phyloP scores from a whole-genome alignment of 2,888 invertebrate species.

The Busseola fusca region DNA sequence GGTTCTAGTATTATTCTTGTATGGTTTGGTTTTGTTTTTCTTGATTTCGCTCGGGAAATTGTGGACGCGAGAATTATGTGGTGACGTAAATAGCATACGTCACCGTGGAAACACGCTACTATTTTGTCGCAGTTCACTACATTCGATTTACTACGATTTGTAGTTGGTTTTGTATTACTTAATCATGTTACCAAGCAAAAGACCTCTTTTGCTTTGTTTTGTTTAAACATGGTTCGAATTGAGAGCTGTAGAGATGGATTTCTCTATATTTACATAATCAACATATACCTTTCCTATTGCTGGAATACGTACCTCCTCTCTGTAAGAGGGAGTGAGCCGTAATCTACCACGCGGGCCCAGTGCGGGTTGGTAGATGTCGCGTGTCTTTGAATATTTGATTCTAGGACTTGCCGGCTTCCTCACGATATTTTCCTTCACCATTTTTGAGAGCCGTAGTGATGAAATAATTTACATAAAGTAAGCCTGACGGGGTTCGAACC shows the following conservation, averaged over 20 bases:
- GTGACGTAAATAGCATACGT: slow-evolving; percentile 56
- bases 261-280: not conserved
- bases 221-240: not conserved
- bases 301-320: not conserved
- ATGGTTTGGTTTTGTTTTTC: slow-evolving; percentile 57
- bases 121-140: slow-evolving; percentile 13
- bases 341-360: not conserved
- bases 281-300: not conserved
- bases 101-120: slow-evolving; percentile 23
- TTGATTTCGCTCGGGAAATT: slow-evolving; percentile 59
- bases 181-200: not conserved
- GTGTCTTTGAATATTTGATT: not conserved
- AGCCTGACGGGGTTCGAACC: not conserved
- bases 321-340: not conserved
- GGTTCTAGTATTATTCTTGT: slow-evolving; percentile 68
- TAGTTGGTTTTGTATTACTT: slow-evolving; percentile 23
- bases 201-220: not conserved
- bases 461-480: not conserved
- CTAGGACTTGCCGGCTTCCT: not conserved
- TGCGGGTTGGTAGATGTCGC: not conserved
- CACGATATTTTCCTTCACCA: not conserved
- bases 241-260: not conserved
- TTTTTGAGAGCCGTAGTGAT: not conserved
- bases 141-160: slow-evolving; percentile 20
- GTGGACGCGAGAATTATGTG: slow-evolving; percentile 47